Conservation (phyloP, 2,797 vertebrate genomes). For the Gallirallus australis region DNA sequence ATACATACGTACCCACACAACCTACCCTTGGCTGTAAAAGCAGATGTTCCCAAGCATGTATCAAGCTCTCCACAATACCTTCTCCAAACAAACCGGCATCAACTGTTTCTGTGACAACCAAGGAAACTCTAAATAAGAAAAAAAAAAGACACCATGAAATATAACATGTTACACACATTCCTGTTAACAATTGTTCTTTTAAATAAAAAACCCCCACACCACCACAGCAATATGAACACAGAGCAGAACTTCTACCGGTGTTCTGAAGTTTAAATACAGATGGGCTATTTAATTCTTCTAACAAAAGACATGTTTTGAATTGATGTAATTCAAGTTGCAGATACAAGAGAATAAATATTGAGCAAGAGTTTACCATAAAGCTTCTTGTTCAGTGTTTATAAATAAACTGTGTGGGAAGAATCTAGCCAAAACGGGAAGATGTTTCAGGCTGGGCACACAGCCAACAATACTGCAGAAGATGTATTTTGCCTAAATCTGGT, state of each 20-base stretch:
- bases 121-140: constrained; percentile 86
- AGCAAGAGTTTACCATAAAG: constrained; percentile 9
- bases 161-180: not conserved
- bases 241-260: not conserved
- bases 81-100: constrained; percentile 98
- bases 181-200: not conserved
- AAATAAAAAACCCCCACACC: not conserved
- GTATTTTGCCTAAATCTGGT: not conserved
- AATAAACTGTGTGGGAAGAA: constrained; percentile 16
- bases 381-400: not conserved
- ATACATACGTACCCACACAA: not conserved
- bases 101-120: constrained; percentile 99
- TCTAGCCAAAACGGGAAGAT: constrained; percentile 12
- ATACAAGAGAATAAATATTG: not conserved
- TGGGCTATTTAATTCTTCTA: not conserved
- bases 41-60: constrained; percentile 96
- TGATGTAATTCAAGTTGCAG: not conserved
- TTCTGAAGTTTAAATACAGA: not conserved
- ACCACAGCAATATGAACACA: not conserved
- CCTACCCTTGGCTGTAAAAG: constrained; percentile 92
- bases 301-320: not conserved
- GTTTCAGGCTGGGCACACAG: constrained; percentile 10
- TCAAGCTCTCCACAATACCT: constrained; percentile 96
- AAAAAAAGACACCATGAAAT: not conserved
- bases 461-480: not conserved